Percentiles rank a stretch among this genome's conserved stretches.
These are phyloP conservation scores for Fulica atra DNA, from an alignment of 2,113 vertebrate species.

Conservation along the genomic window DNA sequence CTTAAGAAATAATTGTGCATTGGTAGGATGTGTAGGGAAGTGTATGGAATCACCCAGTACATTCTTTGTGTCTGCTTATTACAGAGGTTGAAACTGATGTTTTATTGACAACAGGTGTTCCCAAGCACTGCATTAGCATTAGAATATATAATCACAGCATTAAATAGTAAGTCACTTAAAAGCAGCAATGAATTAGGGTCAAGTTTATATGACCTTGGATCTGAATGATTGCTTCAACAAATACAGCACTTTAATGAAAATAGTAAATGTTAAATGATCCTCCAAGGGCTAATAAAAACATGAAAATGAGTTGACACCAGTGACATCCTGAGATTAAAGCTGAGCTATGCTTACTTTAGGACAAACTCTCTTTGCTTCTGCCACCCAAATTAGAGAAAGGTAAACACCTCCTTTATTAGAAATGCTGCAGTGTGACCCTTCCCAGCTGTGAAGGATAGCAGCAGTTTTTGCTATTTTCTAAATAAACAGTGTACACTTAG, in stretches of 20 bases:
- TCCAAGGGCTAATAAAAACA: constrained; percentile 42
- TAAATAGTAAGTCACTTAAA: constrained; percentile 31
- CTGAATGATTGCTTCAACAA: constrained; percentile 35
- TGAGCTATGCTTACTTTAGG: constrained; percentile 23
- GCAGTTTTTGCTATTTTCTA: neutral
- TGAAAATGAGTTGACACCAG: constrained; percentile 42
- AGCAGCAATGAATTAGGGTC: neutral
- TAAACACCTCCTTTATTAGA: constrained; percentile 39
- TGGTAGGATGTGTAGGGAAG: neutral
- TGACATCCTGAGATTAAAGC: constrained; percentile 19
- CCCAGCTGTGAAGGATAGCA: neutral
- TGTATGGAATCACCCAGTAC: neutral
- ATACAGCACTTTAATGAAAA: constrained; percentile 24
- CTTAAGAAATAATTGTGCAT: neutral
- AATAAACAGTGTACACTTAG: neutral
- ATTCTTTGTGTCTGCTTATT: neutral
- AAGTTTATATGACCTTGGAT: constrained; percentile 39
- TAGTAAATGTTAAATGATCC: constrained; percentile 32
- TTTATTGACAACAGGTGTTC: constrained; percentile 40
- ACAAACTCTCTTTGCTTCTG: constrained; percentile 18
- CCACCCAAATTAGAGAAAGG: neutral
- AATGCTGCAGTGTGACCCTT: neutral
- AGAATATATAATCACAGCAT: constrained; percentile 2
- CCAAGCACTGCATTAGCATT: constrained; percentile 9
- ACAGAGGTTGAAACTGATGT: neutral